Evolutionary conservation across 2,888 invertebrate species (phyloP).

Genomic region (Amiota minor): DNA sequence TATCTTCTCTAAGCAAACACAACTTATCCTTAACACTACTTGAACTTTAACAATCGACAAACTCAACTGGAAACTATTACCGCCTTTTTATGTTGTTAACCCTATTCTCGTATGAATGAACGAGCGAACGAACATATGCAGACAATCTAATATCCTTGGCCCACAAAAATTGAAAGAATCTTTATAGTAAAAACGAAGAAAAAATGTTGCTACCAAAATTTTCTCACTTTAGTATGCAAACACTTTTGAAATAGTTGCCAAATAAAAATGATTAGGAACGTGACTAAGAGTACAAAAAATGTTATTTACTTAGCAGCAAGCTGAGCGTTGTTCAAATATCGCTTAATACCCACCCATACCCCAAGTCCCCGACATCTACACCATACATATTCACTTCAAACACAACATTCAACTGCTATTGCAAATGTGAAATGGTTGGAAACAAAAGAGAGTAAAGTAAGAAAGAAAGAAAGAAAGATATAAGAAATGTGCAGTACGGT

Average conservation of each 20-base stretch:
- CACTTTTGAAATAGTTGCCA: conserved; percentile 65
- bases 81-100: no score
- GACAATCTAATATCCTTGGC: no score
- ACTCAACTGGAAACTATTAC: no score
- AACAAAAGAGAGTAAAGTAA: background rate
- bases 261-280: conserved; percentile 71
- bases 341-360: conserved; percentile 44
- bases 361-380: conserved; percentile 17
- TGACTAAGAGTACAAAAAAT: conserved; percentile 70
- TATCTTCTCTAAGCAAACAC: no score
- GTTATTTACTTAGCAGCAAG: conserved; percentile 61
- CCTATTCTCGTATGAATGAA: no score
- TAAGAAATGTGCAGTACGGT: background rate
- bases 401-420: no score
- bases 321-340: conserved; percentile 42
- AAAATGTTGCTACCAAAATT: no score
- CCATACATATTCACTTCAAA: background rate
- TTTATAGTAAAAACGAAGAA: no score
- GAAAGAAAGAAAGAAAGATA: conserved; percentile 31
- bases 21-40: no score
- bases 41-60: no score
- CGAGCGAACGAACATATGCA: no score
- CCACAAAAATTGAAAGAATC: no score
- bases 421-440: conserved; percentile 21
- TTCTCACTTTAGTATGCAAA: conserved; percentile 52